Conservation (phyloP, 1,140 invertebrate genomes). For the Aphelinus certus region DNA sequence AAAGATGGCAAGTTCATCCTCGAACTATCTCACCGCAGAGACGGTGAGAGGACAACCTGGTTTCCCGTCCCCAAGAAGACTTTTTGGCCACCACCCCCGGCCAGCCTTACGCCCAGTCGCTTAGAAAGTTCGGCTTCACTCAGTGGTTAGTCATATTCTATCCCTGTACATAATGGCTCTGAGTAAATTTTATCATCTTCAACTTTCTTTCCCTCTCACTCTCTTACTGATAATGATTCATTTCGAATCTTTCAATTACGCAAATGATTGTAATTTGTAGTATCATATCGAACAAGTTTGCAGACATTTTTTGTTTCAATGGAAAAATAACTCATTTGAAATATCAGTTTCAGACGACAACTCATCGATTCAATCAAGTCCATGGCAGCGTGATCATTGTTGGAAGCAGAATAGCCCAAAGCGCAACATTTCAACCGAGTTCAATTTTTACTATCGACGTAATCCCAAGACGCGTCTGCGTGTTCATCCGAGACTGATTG, state of each 20-base stretch:
- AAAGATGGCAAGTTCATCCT: slow-evolving; percentile 89
- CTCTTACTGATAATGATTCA: too few species aligned
- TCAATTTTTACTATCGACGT: slow-evolving; percentile 78
- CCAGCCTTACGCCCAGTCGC: slow-evolving; percentile 70
- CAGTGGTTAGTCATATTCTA: slow-evolving; percentile 65
- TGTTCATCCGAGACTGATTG: slow-evolving; percentile 62
- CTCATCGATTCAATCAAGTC: slow-evolving; percentile 86
- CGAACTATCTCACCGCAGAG: slow-evolving; percentile 82
- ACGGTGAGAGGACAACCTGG: slow-evolving; percentile 84
- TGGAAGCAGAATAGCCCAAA: slow-evolving; percentile 84
- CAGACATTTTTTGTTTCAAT: too few species aligned
- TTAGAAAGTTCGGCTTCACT: slow-evolving; percentile 73
- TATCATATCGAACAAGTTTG: too few species aligned
- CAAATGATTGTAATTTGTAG: too few species aligned
- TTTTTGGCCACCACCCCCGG: slow-evolving; percentile 81
- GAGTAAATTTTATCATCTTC: too few species aligned
- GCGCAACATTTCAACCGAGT: slow-evolving; percentile 75
- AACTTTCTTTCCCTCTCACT: too few species aligned
- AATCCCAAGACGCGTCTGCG: slow-evolving; percentile 62
- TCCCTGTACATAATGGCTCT: too few species aligned
- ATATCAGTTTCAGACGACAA: slow-evolving; percentile 74
- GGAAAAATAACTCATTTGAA: not conserved
- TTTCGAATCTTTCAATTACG: too few species aligned
- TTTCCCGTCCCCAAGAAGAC: slow-evolving; percentile 87
- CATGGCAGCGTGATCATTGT: slow-evolving; percentile 86